Evolutionary conservation across 2,797 vertebrate genomes (phyloP).

Genomic region (Chaetophractus vellerosus): DNA sequence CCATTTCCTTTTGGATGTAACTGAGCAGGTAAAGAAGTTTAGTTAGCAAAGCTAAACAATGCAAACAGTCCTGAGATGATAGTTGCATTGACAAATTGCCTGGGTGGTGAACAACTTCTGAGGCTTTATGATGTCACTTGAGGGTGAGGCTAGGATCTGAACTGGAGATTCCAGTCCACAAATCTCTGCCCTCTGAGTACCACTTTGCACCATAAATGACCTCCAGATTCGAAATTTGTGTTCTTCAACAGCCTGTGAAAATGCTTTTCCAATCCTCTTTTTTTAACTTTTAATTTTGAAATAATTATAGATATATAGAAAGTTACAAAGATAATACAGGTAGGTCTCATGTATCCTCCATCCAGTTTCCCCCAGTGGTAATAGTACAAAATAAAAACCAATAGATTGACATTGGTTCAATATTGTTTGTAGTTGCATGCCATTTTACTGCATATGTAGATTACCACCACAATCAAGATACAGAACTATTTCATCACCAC

Average conservation of each 20-base stretch:
- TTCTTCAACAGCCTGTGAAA: not conserved
- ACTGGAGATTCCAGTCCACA: not conserved
- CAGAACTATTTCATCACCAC: not conserved
- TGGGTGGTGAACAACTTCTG: not conserved
- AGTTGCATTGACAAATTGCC: not conserved
- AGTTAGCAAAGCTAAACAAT: not conserved
- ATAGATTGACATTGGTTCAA: not conserved
- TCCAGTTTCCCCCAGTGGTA: not conserved
- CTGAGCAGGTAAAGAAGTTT: not conserved
- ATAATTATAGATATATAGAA: not conserved
- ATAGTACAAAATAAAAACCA: not conserved
- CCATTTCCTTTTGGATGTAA: not conserved
- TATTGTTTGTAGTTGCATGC: not conserved
- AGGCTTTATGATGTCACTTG: slow-evolving; percentile 63
- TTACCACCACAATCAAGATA: not conserved
- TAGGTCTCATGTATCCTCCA: not conserved
- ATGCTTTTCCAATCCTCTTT: not conserved
- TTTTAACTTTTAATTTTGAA: not conserved
- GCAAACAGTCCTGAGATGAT: not conserved
- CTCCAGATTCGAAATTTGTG: not conserved
- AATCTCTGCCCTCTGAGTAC: not conserved
- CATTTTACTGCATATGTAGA: not conserved
- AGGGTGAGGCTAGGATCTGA: not conserved
- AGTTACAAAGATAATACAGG: not conserved
- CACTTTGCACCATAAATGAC: too few species aligned